Conservation (phyloP, 2,113 vertebrate species). For the Ranitomeya variabilis region DNA sequence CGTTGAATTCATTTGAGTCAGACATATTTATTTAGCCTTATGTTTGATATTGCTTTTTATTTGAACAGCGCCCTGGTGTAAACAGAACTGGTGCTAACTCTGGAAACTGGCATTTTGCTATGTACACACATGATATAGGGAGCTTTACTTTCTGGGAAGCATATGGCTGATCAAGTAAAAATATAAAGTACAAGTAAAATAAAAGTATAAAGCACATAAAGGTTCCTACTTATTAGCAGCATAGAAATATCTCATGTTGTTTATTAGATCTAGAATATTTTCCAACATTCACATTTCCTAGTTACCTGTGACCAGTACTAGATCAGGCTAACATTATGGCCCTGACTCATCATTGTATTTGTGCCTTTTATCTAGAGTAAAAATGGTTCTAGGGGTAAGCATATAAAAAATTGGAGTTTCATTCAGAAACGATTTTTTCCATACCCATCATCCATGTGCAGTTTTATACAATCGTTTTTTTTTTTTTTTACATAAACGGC, state of each 20-base stretch:
- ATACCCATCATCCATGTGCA: no score
- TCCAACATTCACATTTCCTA: not conserved
- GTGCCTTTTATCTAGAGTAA: no score
- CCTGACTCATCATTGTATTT: no score
- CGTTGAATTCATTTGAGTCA: not conserved
- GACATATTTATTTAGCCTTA: slow-evolving; percentile 8
- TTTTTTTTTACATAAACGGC: no score
- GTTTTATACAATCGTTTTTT: no score
- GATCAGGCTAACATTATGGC: not conserved
- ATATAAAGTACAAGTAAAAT: not conserved
- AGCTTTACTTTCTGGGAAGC: not conserved
- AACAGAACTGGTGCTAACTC: not conserved
- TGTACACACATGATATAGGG: not conserved
- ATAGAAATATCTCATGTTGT: not conserved
- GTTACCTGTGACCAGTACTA: not conserved
- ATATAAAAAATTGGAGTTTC: no score
- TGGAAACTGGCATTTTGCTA: not conserved
- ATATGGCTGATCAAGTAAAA: not conserved
- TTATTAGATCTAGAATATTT: not conserved
- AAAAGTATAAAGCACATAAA: not conserved
- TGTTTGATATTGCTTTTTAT: slow-evolving; percentile 7
- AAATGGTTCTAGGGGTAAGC: no score
- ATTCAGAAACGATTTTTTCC: no score
- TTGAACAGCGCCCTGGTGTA: not conserved
- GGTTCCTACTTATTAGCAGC: not conserved